Evolutionary conservation across 2,797 vertebrate species (phyloP), one percentile per base, ranked within the genome.

Genomic region (Sebastes taczanowskii): DNA sequence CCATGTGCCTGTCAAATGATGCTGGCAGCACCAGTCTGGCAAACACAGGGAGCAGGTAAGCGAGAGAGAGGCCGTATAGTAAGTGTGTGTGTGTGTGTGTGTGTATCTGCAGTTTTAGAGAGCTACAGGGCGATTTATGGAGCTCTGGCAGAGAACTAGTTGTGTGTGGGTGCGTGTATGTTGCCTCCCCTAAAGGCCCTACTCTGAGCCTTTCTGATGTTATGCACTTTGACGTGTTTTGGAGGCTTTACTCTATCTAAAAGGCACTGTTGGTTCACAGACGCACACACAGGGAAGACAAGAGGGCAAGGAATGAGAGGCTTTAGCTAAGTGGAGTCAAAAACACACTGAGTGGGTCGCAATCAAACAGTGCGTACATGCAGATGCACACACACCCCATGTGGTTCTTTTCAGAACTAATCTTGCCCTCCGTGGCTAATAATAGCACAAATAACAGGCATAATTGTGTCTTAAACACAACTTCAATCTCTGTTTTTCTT

Each of bases 1-100:
- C 89, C 86, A 85, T 91, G 91, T 90, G 92, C 76, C 89, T 83
- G 89, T 92, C 92, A 91, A 79, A 85, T 84, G 85, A 90, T 65
- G 84, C 82, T 90, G 90, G 88, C 85, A 89, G 78, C 61, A 27
- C 60, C 87, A 72, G 81, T 78, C 83, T 82, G 79, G 80, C 71
- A 71, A 64, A 80, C 52, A 61, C 69, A 82, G 58, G 11, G 42
- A 70, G 69, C 60, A 83, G 78, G 85, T 72, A 67, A 77, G 74
- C 22, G 7, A 73, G 52, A 76, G 71, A 30, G 52, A 34, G 63
- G 56, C 29, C 1, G n/a, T 38, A 56, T 42, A 53, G 74, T 22
- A 11, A 20, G 10, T 63, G 14, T 65, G 75, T 77, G 11, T 68
- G 38, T 59, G 34, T 38, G 55, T 61, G 11, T 63, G 75, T 77